These are phyloP conservation scores for Nanger granti DNA, from an alignment of 2,113 vertebrate genomes.

Conservation along the genomic window DNA sequence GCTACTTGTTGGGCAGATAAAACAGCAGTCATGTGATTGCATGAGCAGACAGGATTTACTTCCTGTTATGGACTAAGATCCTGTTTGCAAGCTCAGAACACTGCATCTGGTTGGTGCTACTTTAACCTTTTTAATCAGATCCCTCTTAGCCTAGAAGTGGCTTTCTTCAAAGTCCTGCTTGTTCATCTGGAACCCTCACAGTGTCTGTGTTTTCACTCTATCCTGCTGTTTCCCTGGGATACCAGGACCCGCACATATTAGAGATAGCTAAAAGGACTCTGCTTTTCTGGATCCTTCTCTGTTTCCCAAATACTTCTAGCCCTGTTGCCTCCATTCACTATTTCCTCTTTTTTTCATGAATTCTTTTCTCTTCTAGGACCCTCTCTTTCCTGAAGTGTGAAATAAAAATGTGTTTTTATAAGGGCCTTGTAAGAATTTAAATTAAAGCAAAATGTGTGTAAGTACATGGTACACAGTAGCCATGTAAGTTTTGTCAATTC, in stretches of 20 bases:
- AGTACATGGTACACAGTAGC: not conserved
- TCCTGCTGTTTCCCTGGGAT: not conserved
- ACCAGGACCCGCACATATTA: not conserved
- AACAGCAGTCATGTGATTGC: conserved; percentile 19
- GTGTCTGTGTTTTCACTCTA: not conserved
- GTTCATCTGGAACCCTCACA: not conserved
- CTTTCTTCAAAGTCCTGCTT: not conserved
- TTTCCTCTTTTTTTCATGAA: not conserved
- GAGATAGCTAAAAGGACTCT: not conserved
- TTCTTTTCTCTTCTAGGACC: not conserved
- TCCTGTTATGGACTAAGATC: conserved; percentile 11
- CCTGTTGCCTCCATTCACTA: not conserved
- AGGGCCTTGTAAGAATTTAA: not conserved
- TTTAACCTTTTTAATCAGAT: conserved; percentile 18
- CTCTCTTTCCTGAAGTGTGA: not conserved
- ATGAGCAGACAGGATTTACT: conserved; percentile 2
- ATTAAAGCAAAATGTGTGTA: not conserved
- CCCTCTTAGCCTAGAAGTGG: not conserved
- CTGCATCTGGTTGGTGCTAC: not conserved
- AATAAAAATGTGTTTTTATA: not conserved
- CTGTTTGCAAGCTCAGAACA: not conserved
- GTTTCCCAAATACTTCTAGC: not conserved
- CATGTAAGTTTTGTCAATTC: not conserved
- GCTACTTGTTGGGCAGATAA: not conserved
- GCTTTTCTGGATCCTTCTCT: not conserved